A percentile compares a stretch with the other conserved stretches of the same genome.
These are phyloP conservation scores for Campylomormyrus numenius DNA, from an alignment of 2,113 vertebrate genomes.

Conservation along the genomic window DNA sequence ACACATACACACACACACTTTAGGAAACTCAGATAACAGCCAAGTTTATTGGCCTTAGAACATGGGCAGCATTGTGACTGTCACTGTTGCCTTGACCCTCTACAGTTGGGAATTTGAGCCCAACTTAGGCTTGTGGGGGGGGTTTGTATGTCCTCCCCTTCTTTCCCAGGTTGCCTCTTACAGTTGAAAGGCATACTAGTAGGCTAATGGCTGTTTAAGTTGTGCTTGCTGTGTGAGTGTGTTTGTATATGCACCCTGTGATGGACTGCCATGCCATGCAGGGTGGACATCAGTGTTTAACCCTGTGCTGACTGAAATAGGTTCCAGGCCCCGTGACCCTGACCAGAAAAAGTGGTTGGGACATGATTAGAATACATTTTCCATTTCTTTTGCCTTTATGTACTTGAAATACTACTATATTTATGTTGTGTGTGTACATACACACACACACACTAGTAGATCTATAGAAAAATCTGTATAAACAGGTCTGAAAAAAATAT, in stretches of 20 bases:
- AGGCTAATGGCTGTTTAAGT: background rate
- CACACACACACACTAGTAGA: background rate
- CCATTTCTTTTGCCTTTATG: background rate
- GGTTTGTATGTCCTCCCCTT: no score
- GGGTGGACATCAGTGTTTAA: background rate
- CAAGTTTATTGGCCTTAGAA: background rate
- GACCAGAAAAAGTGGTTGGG: background rate
- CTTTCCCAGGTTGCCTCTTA: no score
- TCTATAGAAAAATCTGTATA: background rate
- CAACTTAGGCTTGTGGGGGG: background rate
- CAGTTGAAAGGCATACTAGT: background rate
- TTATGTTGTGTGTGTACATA: background rate
- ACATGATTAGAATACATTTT: background rate
- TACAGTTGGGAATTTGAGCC: background rate
- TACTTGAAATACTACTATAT: background rate
- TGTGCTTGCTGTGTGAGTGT: background rate
- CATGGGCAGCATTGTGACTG: background rate
- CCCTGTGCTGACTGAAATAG: background rate
- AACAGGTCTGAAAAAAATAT: background rate
- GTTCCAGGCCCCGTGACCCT: background rate
- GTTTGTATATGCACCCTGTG: background rate
- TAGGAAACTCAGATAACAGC: background rate
- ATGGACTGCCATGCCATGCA: background rate
- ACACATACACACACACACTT: background rate
- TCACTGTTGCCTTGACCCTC: background rate